phyloP scores from a whole-genome alignment of 2,888 invertebrate genomes.

The Aphidoletes aphidimyza region DNA sequence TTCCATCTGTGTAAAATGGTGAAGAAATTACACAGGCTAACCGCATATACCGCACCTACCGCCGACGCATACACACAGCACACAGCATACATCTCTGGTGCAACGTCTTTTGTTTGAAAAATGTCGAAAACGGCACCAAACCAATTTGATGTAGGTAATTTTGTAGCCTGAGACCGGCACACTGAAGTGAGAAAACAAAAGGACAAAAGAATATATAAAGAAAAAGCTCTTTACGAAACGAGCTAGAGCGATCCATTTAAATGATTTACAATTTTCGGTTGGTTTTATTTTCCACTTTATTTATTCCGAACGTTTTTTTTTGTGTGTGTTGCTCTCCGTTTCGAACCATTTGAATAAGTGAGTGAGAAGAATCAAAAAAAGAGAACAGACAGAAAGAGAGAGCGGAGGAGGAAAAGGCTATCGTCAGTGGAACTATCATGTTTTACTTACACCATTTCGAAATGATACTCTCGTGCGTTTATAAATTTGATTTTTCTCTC shows the following conservation, averaged over 20 bases:
- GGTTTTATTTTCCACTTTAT: conserved; percentile 51
- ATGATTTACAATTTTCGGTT: conserved; percentile 51
- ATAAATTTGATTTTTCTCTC: conserved; percentile 26
- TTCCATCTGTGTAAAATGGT: conserved; percentile 34
- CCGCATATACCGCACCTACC: too few species aligned
- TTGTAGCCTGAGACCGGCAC: neutral
- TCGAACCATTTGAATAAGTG: neutral
- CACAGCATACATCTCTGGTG: neutral
- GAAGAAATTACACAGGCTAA: conserved; percentile 30
- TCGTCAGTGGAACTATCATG: neutral
- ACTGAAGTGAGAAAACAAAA: neutral
- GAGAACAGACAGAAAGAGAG: too few species aligned
- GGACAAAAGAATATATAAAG: neutral
- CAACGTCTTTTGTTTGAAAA: neutral
- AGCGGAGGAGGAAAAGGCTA: too few species aligned
- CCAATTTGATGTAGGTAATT: conserved; percentile 21
- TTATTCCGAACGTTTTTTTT: conserved; percentile 4
- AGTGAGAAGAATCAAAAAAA: too few species aligned
- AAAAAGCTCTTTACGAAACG: conserved; percentile 25
- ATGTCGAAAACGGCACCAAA: neutral
- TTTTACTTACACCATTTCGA: neutral
- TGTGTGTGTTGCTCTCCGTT: neutral
- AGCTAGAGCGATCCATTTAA: conserved; percentile 28
- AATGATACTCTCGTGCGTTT: conserved; percentile 33
- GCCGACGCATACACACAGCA: too few species aligned